Percentiles rank a stretch among this genome's conserved stretches.
Conservation (phyloP, 2,888 invertebrate genomes). For the Pristionchus exspectatus region DNA sequence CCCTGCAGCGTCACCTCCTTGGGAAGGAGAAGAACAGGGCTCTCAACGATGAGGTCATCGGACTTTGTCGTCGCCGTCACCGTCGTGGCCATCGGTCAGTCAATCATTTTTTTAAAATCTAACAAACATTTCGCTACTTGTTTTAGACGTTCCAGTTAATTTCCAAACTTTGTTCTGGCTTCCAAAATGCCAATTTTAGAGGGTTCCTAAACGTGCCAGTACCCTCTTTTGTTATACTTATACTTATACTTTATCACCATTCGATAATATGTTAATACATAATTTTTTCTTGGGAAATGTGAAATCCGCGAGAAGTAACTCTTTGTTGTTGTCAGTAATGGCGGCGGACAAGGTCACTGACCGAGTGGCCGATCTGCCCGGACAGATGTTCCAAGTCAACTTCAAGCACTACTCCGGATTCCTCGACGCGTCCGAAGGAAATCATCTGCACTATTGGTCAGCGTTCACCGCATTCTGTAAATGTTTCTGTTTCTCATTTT, state of each 20-base stretch:
- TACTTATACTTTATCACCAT: too few relatives aligned
- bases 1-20: neutral
- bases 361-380: slow-evolving; percentile 60
- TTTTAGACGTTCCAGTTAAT: too few relatives aligned
- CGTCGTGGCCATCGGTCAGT: neutral
- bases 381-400: slow-evolving; percentile 63
- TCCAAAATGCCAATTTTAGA: too few relatives aligned
- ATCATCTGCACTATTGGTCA: slow-evolving; percentile 53
- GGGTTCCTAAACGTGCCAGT: too few relatives aligned
- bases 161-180: too few relatives aligned
- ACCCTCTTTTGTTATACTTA: too few relatives aligned
- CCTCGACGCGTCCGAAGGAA: slow-evolving; percentile 60
- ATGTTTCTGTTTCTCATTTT: too few relatives aligned
- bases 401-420: slow-evolving; percentile 70
- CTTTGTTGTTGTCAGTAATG: neutral
- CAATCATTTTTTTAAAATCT: neutral
- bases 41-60: neutral
- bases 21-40: neutral
- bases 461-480: too few relatives aligned
- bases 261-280: too few relatives aligned
- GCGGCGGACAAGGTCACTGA: neutral
- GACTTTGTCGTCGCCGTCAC: neutral
- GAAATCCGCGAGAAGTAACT: too few relatives aligned
- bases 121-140: too few relatives aligned
- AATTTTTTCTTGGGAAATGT: too few relatives aligned